Evolutionary conservation across 1,140 invertebrate genomes (phyloP), one percentile per base, ranked within the genome.

Genomic region (Diorhabda elongata): DNA sequence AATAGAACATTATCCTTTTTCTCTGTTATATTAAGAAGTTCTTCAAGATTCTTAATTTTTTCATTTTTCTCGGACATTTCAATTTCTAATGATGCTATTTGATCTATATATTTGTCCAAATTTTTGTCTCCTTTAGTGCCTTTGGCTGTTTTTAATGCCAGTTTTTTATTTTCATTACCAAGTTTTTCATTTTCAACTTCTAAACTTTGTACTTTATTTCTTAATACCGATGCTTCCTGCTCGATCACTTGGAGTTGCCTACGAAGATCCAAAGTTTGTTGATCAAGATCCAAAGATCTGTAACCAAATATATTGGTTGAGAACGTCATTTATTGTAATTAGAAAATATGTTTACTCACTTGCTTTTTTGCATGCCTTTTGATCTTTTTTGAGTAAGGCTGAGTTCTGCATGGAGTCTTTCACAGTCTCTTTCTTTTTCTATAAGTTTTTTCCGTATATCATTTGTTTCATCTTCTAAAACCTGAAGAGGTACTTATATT

Each of bases 371-470:
- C 45, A 83, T 84, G 61, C 79, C 82, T 79, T 88, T 88, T 41
- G 84, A 83, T 81, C 87, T 86, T 79, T 87, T 87, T 73, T 88
- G 85, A 11, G 84, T 82, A 7, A 88, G 64, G 70, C 85, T 86
- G 11, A 92, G 77, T 82, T 93, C 90, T 2, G 89, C 85, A 72
- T 91, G 86, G 58, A 94, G 80, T 66, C 88, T 84, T 82, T 94
- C 91, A 76, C 90, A 88, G 74, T 92, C 90, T 76, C 91, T 84
- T 79, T 95, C 92, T 78, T 93, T 94, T 81, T 94, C 92, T 66
- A 92, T 89, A 3, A 95, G 76, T 79, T 91, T 91, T 76, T 90
- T 90, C 70, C 90, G 84, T 11, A 94, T 79, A 73, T 91, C 87
- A 58, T 84, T 84, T 58, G 90, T 85, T 84, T 93, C 91, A 70